Percentiles rank a stretch among this genome's conserved stretches.
Conservation (phyloP, 1,140 invertebrate genomes). For the Drosophila suzukii region DNA sequence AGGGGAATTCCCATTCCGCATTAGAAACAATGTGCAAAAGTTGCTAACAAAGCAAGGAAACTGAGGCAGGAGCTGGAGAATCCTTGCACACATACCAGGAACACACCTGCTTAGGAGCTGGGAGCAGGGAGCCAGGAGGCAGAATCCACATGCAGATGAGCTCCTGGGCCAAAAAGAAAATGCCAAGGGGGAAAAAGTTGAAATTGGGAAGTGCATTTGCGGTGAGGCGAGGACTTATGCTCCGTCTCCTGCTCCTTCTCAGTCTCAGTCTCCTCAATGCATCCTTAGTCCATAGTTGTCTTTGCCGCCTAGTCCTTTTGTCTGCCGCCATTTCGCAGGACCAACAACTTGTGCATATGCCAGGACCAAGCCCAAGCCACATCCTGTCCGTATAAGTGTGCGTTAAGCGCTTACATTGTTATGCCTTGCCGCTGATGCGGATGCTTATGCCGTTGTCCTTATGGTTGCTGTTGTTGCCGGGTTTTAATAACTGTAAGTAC, state of each 20-base stretch:
- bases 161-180: slow-evolving; percentile 37
- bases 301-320: slow-evolving; percentile 21
- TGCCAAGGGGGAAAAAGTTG: slow-evolving; percentile 42
- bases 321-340: slow-evolving; percentile 43
- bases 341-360: slow-evolving; percentile 62
- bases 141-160: slow-evolving; percentile 64
- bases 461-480: slow-evolving; percentile 52
- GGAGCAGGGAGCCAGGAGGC: slow-evolving; percentile 11
- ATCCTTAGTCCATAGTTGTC: slow-evolving; percentile 21
- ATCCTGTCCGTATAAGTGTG: slow-evolving; percentile 50
- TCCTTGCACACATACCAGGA: slow-evolving; percentile 19
- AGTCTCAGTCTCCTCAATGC: not conserved
- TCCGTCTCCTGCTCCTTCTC: slow-evolving; percentile 10
- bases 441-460: slow-evolving; percentile 40
- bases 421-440: slow-evolving; percentile 45
- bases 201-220: slow-evolving; percentile 73
- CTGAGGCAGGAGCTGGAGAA: slow-evolving; percentile 21
- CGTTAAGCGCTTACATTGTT: slow-evolving; percentile 78
- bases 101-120: slow-evolving; percentile 3
- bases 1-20: slow-evolving; percentile 48
- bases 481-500: slow-evolving; percentile 77
- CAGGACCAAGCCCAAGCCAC: slow-evolving; percentile 39
- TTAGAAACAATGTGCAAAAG: slow-evolving; percentile 67
- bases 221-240: slow-evolving; percentile 62
- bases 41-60: slow-evolving; percentile 66